These are phyloP conservation scores for Aldrovandia affinis DNA, from an alignment of 2,797 vertebrate species.

Conservation along the genomic window DNA sequence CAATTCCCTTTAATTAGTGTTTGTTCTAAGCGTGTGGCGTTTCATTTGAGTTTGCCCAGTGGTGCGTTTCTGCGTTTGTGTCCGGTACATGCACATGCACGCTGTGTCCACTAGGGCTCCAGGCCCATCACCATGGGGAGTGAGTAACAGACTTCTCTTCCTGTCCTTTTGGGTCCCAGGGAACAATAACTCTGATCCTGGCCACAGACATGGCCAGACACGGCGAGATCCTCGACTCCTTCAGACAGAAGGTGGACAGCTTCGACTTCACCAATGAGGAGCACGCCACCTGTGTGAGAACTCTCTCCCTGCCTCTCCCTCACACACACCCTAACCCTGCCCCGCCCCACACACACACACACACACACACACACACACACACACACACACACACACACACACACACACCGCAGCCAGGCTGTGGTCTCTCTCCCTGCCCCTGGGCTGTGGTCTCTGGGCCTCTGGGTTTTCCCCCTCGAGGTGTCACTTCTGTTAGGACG, in stretches of 20 bases:
- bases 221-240: slow-evolving; percentile 88
- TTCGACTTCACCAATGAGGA: slow-evolving; percentile 89
- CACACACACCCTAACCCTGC: too few relatives aligned
- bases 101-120: too few relatives aligned
- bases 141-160: too few relatives aligned
- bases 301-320: not conserved
- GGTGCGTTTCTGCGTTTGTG: not conserved
- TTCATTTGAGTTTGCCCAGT: too few relatives aligned
- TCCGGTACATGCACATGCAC: too few relatives aligned
- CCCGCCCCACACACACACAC: not conserved
- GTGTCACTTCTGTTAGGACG: not conserved
- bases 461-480: not conserved
- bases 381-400: too few relatives aligned
- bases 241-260: slow-evolving; percentile 85
- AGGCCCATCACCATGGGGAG: not conserved
- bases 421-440: too few relatives aligned
- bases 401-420: too few relatives aligned
- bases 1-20: not conserved
- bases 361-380: too few relatives aligned
- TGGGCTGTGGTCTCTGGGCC: not conserved
- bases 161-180: slow-evolving; percentile 70
- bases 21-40: too few relatives aligned
- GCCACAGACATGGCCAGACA: slow-evolving; percentile 94
- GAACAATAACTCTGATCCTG: slow-evolving; percentile 88
- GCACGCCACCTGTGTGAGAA: slow-evolving; percentile 83